Evolutionary conservation across 2,888 invertebrate genomes (phyloP), one percentile per base, ranked within the genome.

Genomic region (Mythimna pallens): DNA sequence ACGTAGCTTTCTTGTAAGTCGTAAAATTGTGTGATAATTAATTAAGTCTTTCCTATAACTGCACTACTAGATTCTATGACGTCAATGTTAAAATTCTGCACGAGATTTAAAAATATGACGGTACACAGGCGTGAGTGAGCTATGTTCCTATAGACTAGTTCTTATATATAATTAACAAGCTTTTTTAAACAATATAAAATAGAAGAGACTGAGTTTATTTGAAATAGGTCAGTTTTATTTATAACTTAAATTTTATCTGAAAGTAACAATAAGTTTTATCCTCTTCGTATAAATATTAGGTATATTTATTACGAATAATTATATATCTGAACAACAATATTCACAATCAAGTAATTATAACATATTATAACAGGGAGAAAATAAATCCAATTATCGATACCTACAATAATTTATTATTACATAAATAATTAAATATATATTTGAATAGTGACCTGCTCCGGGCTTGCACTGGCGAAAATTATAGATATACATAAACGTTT

Each of bases 1-100:
- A 76, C 20, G 52, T 59, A 57, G 55, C 22, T 55, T 81, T 81
- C 70, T 55, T 25, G 63, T 65, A 43, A 76, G 58, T 61, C 59
- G 55, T 70, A 70, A 70, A 76, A 17, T 52, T 66, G 36, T 64
- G 30, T 50, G 47, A 55, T n/a, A 54, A 59, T n/a, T n/a, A n/a
- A n/a, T n/a, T 72, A 65, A 79, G n/a, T 64, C 20, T 50, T 64
- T 72, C 12, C 22, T 78, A 36, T 17, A 30, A 34, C 36, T 43
- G 3, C 14, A 17, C 22, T 34, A 20, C 22, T 59, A 34, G 2
- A 9, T n/a, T 22, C 22, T 55, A 47, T 63, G 52, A 64, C 4
- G 54, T 61, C n/a, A 59, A 9, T 30, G 47, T n/a, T 59, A 2
- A 54, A 6, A 78, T 50, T 54, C 22, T 77, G 47, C 22, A 17